A percentile compares a stretch with the other conserved stretches of the same genome.
phyloP scores from a whole-genome alignment of 2,113 vertebrate species.

The Centropus bengalensis region DNA sequence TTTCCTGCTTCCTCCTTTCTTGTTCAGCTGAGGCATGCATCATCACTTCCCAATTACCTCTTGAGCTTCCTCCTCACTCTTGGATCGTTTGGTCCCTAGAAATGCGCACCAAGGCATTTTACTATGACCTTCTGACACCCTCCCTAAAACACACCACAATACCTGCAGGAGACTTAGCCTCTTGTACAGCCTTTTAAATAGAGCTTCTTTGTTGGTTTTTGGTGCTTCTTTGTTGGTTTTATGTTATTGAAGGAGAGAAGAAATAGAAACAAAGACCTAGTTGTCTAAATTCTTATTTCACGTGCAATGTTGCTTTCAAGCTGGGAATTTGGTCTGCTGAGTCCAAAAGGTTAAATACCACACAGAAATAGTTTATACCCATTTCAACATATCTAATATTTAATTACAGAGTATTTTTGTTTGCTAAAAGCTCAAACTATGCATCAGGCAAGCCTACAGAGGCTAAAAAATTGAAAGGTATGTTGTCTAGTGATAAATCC shows the following conservation, averaged over 20 bases:
- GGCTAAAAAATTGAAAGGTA: neutral
- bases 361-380: neutral
- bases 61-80: neutral
- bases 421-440: neutral
- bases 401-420: neutral
- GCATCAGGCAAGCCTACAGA: neutral
- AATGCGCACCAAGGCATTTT: neutral
- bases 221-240: slow-evolving; percentile 15
- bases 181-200: neutral
- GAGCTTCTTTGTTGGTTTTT: neutral
- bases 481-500: neutral
- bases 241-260: slow-evolving; percentile 49
- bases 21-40: rapidly evolving
- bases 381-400: neutral
- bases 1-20: neutral
- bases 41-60: neutral
- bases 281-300: neutral
- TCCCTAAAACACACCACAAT: neutral
- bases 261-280: neutral
- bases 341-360: slow-evolving; percentile 49
- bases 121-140: neutral
- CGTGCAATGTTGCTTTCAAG: neutral
- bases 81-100: neutral
- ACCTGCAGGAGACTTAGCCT: neutral
- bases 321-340: neutral